These are phyloP conservation scores for Caenorhabditis sp. DNA, from an alignment of 2,888 invertebrate species.

Conservation along the genomic window DNA sequence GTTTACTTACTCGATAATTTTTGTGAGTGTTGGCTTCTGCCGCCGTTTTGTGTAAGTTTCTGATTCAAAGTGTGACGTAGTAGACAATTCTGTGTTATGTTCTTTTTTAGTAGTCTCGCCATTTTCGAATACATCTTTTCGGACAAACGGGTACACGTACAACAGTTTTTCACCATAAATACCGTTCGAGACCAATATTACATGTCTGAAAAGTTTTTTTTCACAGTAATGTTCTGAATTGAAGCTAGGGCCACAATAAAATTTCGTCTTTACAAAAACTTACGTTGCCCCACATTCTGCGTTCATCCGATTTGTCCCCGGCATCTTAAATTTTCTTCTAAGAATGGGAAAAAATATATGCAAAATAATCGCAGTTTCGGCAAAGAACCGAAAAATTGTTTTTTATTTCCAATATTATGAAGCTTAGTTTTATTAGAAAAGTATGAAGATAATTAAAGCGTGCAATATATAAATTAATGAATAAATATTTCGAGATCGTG, in stretches of 20 bases:
- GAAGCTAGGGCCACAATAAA: no score
- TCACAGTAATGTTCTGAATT: no score
- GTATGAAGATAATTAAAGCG: no score
- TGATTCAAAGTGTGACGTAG: not conserved
- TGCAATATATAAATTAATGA: not conserved
- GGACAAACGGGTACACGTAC: slow-evolving; percentile 53
- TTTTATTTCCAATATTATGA: no score
- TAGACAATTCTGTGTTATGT: not conserved
- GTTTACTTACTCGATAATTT: slow-evolving; percentile 5
- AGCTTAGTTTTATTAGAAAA: not conserved
- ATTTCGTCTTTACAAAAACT: not conserved
- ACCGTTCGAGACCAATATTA: slow-evolving; percentile 54
- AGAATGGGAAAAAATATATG: no score
- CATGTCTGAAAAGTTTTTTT: slow-evolving; percentile 1
- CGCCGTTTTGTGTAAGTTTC: not conserved
- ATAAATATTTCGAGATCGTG: not conserved
- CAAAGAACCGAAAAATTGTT: not conserved
- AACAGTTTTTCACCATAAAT: slow-evolving; percentile 50
- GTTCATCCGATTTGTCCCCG: not conserved
- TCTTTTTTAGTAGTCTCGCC: not conserved
- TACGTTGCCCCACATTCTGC: not conserved
- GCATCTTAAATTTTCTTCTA: not conserved
- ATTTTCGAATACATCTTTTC: not conserved
- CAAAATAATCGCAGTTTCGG: no score
- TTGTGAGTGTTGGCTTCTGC: slow-evolving; percentile 10